Conservation (phyloP, 1,140 invertebrate species). For the Drosophila prosaltans region DNA sequence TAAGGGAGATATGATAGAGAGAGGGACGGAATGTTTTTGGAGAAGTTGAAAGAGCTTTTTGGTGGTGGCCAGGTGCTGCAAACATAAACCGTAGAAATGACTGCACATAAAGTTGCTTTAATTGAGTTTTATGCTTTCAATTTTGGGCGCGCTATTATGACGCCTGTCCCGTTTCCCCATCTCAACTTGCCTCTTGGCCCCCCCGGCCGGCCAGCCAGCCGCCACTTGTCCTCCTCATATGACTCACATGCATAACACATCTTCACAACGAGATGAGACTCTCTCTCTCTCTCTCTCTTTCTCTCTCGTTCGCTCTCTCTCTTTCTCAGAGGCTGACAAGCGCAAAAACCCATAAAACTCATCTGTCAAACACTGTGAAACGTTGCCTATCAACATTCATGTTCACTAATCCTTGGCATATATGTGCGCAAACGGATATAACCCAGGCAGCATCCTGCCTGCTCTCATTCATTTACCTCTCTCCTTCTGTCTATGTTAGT, state of each 20-base stretch:
- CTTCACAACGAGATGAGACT: constrained; percentile 9
- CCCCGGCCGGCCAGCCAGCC: too few species aligned
- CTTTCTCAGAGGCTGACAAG: constrained; percentile 40
- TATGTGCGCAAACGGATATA: constrained; percentile 74
- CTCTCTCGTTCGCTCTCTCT: too few species aligned
- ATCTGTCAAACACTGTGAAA: constrained; percentile 73
- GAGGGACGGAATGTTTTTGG: neutral
- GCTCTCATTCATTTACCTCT: constrained; percentile 10
- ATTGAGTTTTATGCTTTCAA: constrained; percentile 76
- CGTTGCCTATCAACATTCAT: constrained; percentile 74
- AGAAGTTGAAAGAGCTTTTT: neutral
- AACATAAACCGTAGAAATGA: constrained; percentile 70
- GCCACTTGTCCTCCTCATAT: neutral
- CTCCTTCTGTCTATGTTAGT: constrained; percentile 11
- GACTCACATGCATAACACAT: constrained; percentile 25
- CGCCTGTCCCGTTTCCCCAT: constrained; percentile 9
- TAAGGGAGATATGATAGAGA: too few species aligned
- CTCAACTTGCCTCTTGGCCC: neutral
- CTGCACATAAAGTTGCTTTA: constrained; percentile 75
- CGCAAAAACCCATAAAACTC: constrained; percentile 72
- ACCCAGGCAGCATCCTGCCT: constrained; percentile 26
- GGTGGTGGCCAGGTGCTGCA: constrained; percentile 61
- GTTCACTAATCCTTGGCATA: constrained; percentile 75
- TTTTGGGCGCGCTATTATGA: constrained; percentile 67
- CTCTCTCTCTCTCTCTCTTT: constrained; percentile 20